Base-by-base conservation (phyloP, 1,140 invertebrate species). In the Trachelipus rathkii region DNA sequence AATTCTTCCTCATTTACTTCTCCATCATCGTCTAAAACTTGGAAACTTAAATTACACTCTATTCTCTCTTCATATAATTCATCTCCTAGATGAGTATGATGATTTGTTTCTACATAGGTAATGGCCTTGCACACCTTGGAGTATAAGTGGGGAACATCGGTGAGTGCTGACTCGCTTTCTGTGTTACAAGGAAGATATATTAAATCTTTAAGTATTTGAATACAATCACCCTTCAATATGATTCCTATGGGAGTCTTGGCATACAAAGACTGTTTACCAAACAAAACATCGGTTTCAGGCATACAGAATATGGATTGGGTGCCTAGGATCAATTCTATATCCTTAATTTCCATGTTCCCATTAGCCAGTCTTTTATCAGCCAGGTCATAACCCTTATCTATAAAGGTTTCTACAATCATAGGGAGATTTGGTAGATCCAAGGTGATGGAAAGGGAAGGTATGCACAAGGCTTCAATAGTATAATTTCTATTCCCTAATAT, bases 261-360 rank as follows among this genome's bases (percentile, higher is more conserved):
- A 66, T 74, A 74, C 21, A 19, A 50, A 6, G 73, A 74, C 19
- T 44, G 73, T 6, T 60, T 10, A 68, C 73, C 73, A 60, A 74
- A 74, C 15, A 45, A 45, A 0, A 8, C 19, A 33, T 71, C 44
- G 7, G n/a, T 71, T 9, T 44, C 46, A n/a, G 44, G 33, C 13
- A 71, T 4, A 0, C 44, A 33, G 43, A 10, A 45, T 15, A n/a
- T 24, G 1, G 70, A 71, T n/a, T 71, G 8, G 0, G 70, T 33
- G 2, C 70, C 70, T 11, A 71, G 2, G 4, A 71, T 33, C 9
- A 71, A 21, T 9, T 10, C 8, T n/a, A n/a, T n/a, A n/a, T n/a
- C n/a, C n/a, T n/a, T n/a, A n/a, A n/a, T n/a, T n/a, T n/a, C n/a
- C n/a, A n/a, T n/a, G n/a, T n/a, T 43, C 44, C 2, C 23, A 13